Percentiles rank a stretch among this genome's conserved stretches.
Evolutionary conservation across 2,888 invertebrate genomes (phyloP).

Genomic region (Atethmia centrago): DNA sequence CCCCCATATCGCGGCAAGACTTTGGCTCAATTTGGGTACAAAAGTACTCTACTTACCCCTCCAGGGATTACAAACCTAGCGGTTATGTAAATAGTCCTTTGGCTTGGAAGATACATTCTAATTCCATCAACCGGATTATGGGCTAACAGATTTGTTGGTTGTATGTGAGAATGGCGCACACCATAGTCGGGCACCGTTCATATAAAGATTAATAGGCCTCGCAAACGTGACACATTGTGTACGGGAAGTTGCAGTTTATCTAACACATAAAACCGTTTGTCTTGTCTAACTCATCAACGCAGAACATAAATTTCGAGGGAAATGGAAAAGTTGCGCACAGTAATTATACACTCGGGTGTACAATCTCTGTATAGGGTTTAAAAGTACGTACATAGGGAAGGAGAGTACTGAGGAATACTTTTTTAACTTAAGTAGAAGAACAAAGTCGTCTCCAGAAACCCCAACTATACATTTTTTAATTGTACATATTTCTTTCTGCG

Average conservation of each 20-base stretch:
- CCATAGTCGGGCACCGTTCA: slow-evolving; percentile 50
- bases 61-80: slow-evolving; percentile 37
- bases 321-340: slow-evolving; percentile 61
- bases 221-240: slow-evolving; percentile 59
- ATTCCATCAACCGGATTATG: slow-evolving; percentile 55
- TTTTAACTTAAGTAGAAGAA: slow-evolving; percentile 29
- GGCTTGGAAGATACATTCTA: slow-evolving; percentile 49
- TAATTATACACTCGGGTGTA: slow-evolving; percentile 61
- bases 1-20: slow-evolving; percentile 21
- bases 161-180: slow-evolving; percentile 38
- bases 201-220: slow-evolving; percentile 65
- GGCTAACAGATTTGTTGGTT: slow-evolving; percentile 53
- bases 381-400: slow-evolving; percentile 32
- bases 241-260: slow-evolving; percentile 63
- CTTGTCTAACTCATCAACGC: slow-evolving; percentile 68
- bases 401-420: slow-evolving; percentile 35
- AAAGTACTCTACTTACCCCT: slow-evolving; percentile 37
- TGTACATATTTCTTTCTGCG: slow-evolving; percentile 35
- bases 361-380: slow-evolving; percentile 40
- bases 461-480: slow-evolving; percentile 34
- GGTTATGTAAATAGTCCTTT: slow-evolving; percentile 56
- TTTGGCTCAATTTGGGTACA: slow-evolving; percentile 31
- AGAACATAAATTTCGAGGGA: slow-evolving; percentile 59
- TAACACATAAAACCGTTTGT: slow-evolving; percentile 67
- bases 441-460: slow-evolving; percentile 33